Conservation (phyloP, 2,113 vertebrate genomes). For the Epinephelus moara region DNA sequence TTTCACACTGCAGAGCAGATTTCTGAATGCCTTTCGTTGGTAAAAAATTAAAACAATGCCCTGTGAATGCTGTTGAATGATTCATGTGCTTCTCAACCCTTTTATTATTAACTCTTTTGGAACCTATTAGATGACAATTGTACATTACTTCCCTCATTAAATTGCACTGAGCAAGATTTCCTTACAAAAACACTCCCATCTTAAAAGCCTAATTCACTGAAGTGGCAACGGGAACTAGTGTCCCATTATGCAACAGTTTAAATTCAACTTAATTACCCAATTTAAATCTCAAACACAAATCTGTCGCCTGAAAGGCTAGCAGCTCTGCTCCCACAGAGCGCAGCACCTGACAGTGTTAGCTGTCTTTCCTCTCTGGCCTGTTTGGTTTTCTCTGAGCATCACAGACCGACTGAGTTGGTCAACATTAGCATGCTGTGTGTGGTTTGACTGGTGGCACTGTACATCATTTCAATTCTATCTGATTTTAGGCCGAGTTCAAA, state of each 20-base stretch:
- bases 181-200: not conserved
- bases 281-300: slow-evolving; percentile 20
- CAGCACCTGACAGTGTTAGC: not conserved
- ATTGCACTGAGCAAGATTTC: slow-evolving; percentile 4
- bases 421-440: slow-evolving; percentile 2
- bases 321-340: not conserved
- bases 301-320: not conserved
- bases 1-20: not conserved
- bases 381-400: not conserved
- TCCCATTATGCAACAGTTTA: not conserved
- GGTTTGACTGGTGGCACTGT: not conserved
- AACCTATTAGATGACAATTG: not conserved
- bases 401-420: not conserved
- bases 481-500: not conserved
- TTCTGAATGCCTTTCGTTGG: not conserved
- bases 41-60: not conserved
- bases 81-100: not conserved
- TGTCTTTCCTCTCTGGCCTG: not conserved
- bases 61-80: slow-evolving; percentile 1
- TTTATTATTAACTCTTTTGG: not conserved
- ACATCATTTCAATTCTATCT: not conserved
- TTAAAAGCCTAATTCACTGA: not conserved
- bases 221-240: not conserved
- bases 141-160: slow-evolving; percentile 18
- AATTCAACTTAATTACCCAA: slow-evolving; percentile 22